A percentile compares a stretch with the other conserved stretches of the same genome.
Conservation (phyloP, 1,140 invertebrate species). For the Brachionus asplanchnoidis region DNA sequence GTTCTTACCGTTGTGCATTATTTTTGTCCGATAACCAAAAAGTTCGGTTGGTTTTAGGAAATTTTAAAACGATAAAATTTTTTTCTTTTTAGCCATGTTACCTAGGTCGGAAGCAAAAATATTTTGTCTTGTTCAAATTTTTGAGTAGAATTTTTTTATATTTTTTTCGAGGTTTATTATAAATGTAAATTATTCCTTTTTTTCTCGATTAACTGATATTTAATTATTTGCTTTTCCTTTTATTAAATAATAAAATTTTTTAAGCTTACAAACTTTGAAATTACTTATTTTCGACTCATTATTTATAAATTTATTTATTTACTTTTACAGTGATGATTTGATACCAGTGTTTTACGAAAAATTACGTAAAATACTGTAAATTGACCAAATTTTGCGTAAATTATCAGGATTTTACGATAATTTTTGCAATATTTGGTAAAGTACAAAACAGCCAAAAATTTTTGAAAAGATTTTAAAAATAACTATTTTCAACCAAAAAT, state of each 20-base stretch:
- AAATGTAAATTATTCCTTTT: neutral
- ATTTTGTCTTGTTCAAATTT: neutral
- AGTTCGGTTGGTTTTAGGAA: neutral
- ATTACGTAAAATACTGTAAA: too few relatives aligned
- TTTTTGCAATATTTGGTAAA: too few relatives aligned
- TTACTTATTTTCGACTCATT: too few relatives aligned
- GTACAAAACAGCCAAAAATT: too few relatives aligned
- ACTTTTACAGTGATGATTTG: too few relatives aligned
- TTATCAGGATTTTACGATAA: too few relatives aligned
- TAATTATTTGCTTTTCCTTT: neutral
- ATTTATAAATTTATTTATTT: too few relatives aligned
- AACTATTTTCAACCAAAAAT: too few relatives aligned
- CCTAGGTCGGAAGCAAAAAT: neutral
- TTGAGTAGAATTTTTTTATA: neutral
- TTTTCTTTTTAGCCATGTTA: neutral
- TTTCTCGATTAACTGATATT: neutral
- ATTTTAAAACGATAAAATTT: neutral
- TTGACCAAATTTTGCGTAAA: too few relatives aligned
- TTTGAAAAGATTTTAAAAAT: too few relatives aligned
- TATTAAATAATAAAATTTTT: neutral
- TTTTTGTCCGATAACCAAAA: neutral
- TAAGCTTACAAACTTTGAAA: too few relatives aligned
- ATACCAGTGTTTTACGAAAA: too few relatives aligned
- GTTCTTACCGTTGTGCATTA: neutral
- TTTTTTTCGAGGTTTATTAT: neutral